Conservation (phyloP, 2,888 invertebrate genomes). For the Drosophila eohydei region DNA sequence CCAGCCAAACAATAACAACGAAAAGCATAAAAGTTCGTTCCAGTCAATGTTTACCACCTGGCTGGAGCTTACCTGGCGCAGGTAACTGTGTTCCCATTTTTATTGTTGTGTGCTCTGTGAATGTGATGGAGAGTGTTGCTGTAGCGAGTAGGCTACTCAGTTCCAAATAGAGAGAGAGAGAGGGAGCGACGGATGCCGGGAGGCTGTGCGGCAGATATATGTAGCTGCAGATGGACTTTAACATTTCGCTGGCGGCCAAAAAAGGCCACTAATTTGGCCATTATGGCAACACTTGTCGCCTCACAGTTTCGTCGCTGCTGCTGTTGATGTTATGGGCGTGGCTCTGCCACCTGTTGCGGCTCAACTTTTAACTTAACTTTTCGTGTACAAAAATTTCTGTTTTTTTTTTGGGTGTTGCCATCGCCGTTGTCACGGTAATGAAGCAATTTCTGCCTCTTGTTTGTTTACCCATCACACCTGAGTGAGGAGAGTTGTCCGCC, state of each 20-base stretch:
- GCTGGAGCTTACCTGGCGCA: slow-evolving; percentile 16
- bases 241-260: slow-evolving; percentile 39
- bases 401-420: slow-evolving; percentile 6
- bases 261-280: slow-evolving; percentile 71
- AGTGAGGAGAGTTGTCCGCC: not conserved
- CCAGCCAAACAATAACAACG: slow-evolving; percentile 20
- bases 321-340: slow-evolving; percentile 26
- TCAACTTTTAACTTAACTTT: slow-evolving; percentile 66
- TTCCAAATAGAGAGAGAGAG: not conserved
- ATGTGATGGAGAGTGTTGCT: not conserved
- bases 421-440: slow-evolving; percentile 28
- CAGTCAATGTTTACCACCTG: slow-evolving; percentile 37
- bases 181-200: not conserved
- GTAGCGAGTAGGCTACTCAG: slow-evolving; percentile 11
- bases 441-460: slow-evolving; percentile 27
- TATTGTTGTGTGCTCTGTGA: slow-evolving; percentile 5
- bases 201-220: not conserved
- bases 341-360: slow-evolving; percentile 64
- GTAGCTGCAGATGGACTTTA: slow-evolving; percentile 19
- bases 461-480: slow-evolving; percentile 1
- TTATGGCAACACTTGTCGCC: slow-evolving; percentile 53
- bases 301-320: slow-evolving; percentile 9
- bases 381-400: slow-evolving; percentile 10
- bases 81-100: slow-evolving; percentile 3
- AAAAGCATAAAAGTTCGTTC: slow-evolving; percentile 23